Base-by-base conservation (phyloP, 1,140 invertebrate genomes). In the Laupala kohalensis region DNA sequence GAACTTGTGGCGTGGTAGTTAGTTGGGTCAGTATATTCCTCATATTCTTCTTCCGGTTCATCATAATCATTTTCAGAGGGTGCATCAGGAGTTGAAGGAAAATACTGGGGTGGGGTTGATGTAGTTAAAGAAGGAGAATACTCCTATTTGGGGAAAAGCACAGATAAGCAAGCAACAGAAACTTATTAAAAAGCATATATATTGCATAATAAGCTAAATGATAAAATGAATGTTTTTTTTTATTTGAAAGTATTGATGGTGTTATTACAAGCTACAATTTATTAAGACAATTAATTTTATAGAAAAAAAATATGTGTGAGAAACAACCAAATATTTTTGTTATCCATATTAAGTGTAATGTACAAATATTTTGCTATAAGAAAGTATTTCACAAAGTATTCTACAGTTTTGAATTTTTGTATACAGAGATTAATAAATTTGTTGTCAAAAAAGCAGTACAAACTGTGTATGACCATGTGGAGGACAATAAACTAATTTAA, bases 1-100 rank as follows among this genome's bases (percentile, higher is more conserved):
- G 71, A 67, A 68, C 71, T 72, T 12, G 71, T 68, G 24, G 71
- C 71, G n/a, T 72, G 71, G 71, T 70, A 73, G 29, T 73, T 73
- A 70, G 68, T 73, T 53, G 23, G 68, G 64, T 73, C 72, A 24
- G 72, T 25, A 70, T 73, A 73, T 15, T 73, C 72, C 26, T 73
- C 72, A 67, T 73, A 73, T 25, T 73, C 72, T 13, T 73, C 72
- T 25, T 70, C 72, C 9, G 25, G 27, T 27, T 73, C 72, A 23
- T 73, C 72, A 63, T 73, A 73, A 24, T 73, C 72, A 23, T 13
- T 62, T 26, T 73, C 72, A 37, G 64, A 27, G 13, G 72, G 69
- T 37, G 67, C 6, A 37, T 73, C 72, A 27, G 69, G 72, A 37
- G 72, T 73, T 27, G 69, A 68, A 67, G 72, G 72, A 13, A 70